Evolutionary conservation across 2,797 vertebrate genomes (phyloP), one percentile per base, ranked within the genome.

Genomic region (Balearica regulorum): DNA sequence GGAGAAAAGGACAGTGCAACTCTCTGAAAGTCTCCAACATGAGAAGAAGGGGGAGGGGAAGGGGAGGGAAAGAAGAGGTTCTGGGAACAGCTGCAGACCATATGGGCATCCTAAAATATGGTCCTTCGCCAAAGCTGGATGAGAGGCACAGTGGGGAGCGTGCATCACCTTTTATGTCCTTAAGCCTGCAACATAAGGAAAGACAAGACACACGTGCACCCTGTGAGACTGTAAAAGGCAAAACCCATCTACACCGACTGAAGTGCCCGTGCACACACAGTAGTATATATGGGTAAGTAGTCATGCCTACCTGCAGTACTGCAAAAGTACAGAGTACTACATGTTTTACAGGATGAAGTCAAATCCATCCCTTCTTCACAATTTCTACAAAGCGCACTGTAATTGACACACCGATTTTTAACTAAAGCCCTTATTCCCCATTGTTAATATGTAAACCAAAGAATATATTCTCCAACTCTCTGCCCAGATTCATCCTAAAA

Each of bases 11-110:
- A 37, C 33, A 46, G 37, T 9, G 17, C 15, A 46, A 20, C 13
- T 53, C 37, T 61, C 57, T 44, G 22, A 80, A 79, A 61, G 46
- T 81, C 51, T 75, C 24, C 53, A 70, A n/a, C 9, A 16, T 1
- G 31, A 71, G n/a, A 68, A 57, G 82, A 83, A 76, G 10, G 24
- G 31, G 19, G 15, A 92, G 43, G 11, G 41, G 35, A 79, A 22
- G 35, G 20, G 49, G 9, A 91, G 31, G 24, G 46, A 49, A 49
- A 37, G 19, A 35, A 51, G 64, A 77, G 11, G 18, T 53, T 87
- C 35, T 71, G 35, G 49, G 48, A 87, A 83, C 94, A 96, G 84
- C 90, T 96, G 95, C 82, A 91, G 68, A 92, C 68, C 94, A 95
- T 60, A 83, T 83, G 87, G n/a, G 55, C 75, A 91, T 83, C 64